Conservation (phyloP, 1,140 invertebrate genomes). For the Elysia chlorotica region DNA sequence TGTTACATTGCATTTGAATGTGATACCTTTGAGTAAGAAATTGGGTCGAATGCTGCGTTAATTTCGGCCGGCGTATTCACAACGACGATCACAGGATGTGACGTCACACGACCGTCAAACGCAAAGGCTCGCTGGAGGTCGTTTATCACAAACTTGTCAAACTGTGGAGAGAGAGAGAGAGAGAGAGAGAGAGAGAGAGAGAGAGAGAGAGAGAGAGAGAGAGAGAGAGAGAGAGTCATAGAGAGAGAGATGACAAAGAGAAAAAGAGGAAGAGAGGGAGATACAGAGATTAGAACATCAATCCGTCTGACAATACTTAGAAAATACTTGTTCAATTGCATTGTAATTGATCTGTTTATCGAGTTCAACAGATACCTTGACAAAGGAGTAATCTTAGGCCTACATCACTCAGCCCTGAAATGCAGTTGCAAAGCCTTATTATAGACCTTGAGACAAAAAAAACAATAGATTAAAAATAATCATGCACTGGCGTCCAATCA, state of each 20-base stretch:
- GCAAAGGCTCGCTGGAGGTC: constrained; percentile 83
- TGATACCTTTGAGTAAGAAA: constrained; percentile 86
- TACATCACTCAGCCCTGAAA: background rate
- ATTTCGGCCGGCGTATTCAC: constrained; percentile 90
- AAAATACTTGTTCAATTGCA: no score
- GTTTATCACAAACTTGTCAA: constrained; percentile 77
- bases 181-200: background rate
- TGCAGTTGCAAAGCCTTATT: background rate
- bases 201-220: background rate
- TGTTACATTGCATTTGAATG: background rate
- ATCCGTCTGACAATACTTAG: no score
- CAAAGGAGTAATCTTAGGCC: background rate
- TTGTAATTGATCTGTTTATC: no score
- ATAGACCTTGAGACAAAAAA: background rate
- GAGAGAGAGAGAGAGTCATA: background rate
- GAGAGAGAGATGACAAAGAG: background rate
- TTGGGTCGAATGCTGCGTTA: constrained; percentile 90
- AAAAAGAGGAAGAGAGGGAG: background rate
- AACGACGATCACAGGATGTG: constrained; percentile 81
- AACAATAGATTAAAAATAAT: background rate
- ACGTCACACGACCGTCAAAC: constrained; percentile 83
- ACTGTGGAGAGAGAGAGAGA: constrained; percentile 54
- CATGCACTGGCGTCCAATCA: background rate
- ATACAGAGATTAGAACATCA: background rate
- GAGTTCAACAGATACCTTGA: background rate